These are phyloP conservation scores for Oscheius sp. DNA, from an alignment of 2,888 invertebrate genomes.

Conservation along the genomic window DNA sequence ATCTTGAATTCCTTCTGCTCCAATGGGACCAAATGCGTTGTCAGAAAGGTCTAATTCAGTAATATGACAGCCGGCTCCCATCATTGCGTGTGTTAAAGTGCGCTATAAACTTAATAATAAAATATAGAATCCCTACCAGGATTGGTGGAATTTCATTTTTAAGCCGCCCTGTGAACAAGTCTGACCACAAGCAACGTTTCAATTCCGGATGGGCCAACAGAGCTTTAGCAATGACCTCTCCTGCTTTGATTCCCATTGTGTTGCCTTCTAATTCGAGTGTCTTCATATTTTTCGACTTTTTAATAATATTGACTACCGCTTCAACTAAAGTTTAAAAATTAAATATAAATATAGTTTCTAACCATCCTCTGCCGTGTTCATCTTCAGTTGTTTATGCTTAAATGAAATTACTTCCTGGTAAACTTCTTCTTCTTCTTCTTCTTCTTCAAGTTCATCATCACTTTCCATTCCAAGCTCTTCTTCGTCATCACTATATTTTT, in stretches of 20 bases:
- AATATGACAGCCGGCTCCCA: conserved; percentile 81
- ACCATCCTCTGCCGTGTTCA: conserved; percentile 38
- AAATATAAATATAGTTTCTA: not conserved
- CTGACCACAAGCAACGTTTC: conserved; percentile 85
- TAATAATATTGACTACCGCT: not conserved
- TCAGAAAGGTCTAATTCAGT: conserved; percentile 91
- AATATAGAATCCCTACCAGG: conserved; percentile 75
- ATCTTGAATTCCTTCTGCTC: conserved; percentile 89
- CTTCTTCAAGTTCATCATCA: not conserved
- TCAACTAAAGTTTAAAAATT: not conserved
- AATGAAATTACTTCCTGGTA: not conserved
- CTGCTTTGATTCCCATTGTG: conserved; percentile 59
- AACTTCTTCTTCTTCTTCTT: not conserved
- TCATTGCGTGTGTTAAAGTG: conserved; percentile 83
- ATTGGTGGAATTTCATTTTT: conserved; percentile 94
- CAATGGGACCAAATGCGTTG: conserved; percentile 95
- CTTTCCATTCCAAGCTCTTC: too few relatives aligned
- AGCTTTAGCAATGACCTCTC: conserved; percentile 48
- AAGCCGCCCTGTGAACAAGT: conserved; percentile 93
- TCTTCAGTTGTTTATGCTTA: conserved; percentile 40
- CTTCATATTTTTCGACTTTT: conserved; percentile 31
- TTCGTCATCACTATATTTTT: conserved; percentile 3
- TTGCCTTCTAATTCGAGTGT: conserved; percentile 61
- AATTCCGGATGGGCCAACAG: conserved; percentile 42
- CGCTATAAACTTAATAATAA: conserved; percentile 71